Conservation (phyloP, 2,888 invertebrate species). For the Tachina lurida region DNA sequence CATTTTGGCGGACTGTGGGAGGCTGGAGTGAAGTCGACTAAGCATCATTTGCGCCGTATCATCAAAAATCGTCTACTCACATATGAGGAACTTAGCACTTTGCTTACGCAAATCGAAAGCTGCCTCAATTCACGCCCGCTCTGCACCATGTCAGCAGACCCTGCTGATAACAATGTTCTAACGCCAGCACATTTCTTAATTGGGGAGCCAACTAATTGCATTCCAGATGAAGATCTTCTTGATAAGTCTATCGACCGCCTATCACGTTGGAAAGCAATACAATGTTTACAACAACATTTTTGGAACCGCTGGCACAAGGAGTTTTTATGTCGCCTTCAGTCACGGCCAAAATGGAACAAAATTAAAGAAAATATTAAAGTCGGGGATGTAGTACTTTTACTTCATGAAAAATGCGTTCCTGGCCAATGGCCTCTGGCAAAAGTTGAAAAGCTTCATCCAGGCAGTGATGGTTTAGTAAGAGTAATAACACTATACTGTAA, state of each 20-base stretch:
- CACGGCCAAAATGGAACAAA: slow-evolving; percentile 26
- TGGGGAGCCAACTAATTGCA: too few relatives aligned
- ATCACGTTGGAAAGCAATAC: too few relatives aligned
- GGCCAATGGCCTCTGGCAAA: slow-evolving; percentile 52
- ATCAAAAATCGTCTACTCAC: too few relatives aligned
- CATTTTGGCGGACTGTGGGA: too few relatives aligned
- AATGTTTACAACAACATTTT: background rate
- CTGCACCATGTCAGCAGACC: too few relatives aligned
- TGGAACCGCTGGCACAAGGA: slow-evolving; percentile 65
- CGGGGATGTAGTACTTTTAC: slow-evolving; percentile 54
- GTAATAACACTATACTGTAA: slow-evolving; percentile 40
- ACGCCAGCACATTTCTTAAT: too few relatives aligned
- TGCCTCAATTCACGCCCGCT: background rate
- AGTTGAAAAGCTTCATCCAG: slow-evolving; percentile 57
- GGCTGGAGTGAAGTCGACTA: too few relatives aligned
- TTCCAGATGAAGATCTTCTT: too few relatives aligned
- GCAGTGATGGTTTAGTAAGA: slow-evolving; percentile 56
- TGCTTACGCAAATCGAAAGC: background rate
- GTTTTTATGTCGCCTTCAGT: slow-evolving; percentile 58
- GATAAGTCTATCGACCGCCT: too few relatives aligned
- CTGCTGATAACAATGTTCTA: too few relatives aligned
- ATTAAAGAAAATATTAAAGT: slow-evolving; percentile 33
- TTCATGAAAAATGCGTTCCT: slow-evolving; percentile 49
- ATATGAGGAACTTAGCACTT: too few relatives aligned
- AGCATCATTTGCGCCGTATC: too few relatives aligned